Conservation (phyloP, 2,113 vertebrate genomes). For the Nanorana parkeri region DNA sequence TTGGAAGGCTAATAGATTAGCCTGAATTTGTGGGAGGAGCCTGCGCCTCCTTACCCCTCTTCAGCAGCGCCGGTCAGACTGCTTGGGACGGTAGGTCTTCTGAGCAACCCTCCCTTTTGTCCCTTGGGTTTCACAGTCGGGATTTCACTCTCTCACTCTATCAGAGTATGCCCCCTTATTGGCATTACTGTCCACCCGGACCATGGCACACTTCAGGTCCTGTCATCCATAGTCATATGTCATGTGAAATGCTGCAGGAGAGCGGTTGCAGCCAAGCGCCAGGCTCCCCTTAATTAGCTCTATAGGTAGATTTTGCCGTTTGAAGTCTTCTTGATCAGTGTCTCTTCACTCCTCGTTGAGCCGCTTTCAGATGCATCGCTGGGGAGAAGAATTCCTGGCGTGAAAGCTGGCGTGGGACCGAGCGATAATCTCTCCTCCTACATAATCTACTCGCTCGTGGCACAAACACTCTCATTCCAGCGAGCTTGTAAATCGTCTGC, state of each 20-base stretch:
- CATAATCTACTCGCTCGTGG: background rate
- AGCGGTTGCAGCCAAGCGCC: background rate
- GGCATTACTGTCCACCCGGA: no score
- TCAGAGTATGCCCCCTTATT: no score
- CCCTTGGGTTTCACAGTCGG: no score
- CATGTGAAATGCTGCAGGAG: background rate
- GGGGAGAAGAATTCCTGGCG: conserved; percentile 7
- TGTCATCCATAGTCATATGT: no score
- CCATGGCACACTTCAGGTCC: no score
- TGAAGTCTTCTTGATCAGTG: background rate
- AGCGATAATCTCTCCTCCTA: conserved; percentile 19
- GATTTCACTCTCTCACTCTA: no score
- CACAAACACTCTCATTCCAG: conserved; percentile 4
- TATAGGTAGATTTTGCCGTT: conserved; percentile 5
- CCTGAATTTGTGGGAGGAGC: no score
- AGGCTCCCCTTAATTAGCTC: background rate
- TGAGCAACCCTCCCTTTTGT: no score
- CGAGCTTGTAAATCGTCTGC: background rate
- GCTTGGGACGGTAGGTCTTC: no score
- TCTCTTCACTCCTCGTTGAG: conserved; percentile 21
- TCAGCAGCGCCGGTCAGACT: no score
- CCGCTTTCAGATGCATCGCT: conserved; percentile 14
- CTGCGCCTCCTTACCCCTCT: no score
- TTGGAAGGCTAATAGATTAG: no score
- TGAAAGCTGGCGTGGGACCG: background rate